A percentile compares a stretch with the other conserved stretches of the same genome.
phyloP scores from a whole-genome alignment of 2,113 vertebrate genomes.

The Cavia aperea region DNA sequence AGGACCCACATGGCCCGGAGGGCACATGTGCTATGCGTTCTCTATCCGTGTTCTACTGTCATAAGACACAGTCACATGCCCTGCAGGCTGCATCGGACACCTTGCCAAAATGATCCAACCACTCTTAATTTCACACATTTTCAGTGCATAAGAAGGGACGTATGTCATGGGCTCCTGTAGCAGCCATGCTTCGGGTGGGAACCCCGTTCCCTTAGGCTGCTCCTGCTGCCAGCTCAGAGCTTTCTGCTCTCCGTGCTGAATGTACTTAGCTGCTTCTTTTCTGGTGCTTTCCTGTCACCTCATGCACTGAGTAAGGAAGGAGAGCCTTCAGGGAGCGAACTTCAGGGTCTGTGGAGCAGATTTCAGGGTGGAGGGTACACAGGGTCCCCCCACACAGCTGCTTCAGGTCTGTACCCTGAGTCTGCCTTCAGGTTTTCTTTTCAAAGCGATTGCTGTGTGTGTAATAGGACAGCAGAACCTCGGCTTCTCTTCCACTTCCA shows the following conservation, averaged over 20 bases:
- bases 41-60: neutral
- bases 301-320: neutral
- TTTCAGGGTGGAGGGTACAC: neutral
- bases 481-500: too few relatives aligned
- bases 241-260: neutral
- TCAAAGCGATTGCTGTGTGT: neutral
- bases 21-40: neutral
- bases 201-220: neutral
- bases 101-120: neutral
- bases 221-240: neutral
- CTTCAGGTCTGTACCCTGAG: neutral
- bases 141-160: neutral
- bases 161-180: neutral
- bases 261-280: neutral
- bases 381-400: neutral
- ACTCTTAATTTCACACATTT: neutral
- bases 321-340: neutral
- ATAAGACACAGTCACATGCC: too few relatives aligned
- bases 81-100: too few relatives aligned
- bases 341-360: neutral
- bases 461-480: accelerated
- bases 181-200: neutral
- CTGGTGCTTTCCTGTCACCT: neutral
- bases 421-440: neutral
- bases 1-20: neutral